A percentile compares a stretch with the other conserved stretches of the same genome.
These are phyloP conservation scores for Corythaeola cristata DNA, from an alignment of 2,113 vertebrate genomes.

Conservation along the genomic window DNA sequence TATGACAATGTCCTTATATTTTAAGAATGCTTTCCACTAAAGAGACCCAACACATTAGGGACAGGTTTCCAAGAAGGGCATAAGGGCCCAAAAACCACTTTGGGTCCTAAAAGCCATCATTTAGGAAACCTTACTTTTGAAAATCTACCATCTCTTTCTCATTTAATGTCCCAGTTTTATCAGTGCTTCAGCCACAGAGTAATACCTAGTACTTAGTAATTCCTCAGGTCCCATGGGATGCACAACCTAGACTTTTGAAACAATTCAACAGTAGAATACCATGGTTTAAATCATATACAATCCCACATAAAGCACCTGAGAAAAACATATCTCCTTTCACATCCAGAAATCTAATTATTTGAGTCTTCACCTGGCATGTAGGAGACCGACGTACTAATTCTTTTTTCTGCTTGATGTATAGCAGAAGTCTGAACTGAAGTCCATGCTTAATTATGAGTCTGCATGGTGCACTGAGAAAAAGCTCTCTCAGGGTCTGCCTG, in stretches of 20 bases:
- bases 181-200: not conserved
- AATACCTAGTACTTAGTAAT: not conserved
- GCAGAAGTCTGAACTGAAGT: not conserved
- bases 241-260: not conserved
- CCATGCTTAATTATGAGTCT: not conserved
- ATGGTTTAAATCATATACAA: not conserved
- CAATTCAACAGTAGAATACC: not conserved
- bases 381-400: fast-evolving
- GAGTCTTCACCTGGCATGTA: not conserved
- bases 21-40: not conserved
- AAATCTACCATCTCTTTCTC: not conserved
- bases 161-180: not conserved
- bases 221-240: not conserved
- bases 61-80: not conserved
- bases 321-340: not conserved
- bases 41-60: not conserved
- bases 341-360: not conserved
- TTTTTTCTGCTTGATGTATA: not conserved
- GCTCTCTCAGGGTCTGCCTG: not conserved
- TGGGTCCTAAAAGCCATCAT: not conserved
- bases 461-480: not conserved
- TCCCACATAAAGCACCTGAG: not conserved
- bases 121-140: not conserved
- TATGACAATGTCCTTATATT: not conserved
- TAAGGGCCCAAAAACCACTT: not conserved